Evolutionary conservation across 1,140 invertebrate genomes (phyloP).

Genomic region (Hyles vespertilio): DNA sequence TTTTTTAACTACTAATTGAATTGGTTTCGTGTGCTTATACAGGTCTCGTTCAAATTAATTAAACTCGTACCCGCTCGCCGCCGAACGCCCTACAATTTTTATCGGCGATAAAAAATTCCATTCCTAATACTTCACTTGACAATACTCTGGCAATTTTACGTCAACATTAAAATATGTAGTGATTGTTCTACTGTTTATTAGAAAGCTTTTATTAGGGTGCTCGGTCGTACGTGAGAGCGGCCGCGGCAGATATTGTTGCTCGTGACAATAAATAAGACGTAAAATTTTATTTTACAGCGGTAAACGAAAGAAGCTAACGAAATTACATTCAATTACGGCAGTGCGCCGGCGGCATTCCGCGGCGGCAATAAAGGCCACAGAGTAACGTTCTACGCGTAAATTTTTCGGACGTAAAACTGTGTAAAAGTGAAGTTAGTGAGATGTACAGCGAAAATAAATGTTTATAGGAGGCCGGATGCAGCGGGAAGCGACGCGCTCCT

Average conservation of each 20-base stretch:
- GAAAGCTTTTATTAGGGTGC: slow-evolving; percentile 37
- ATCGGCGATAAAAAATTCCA: slow-evolving; percentile 49
- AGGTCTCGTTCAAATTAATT: slow-evolving; percentile 55
- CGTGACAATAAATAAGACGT: slow-evolving; percentile 69
- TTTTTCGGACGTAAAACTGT: slow-evolving; percentile 74
- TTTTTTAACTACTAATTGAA: slow-evolving; percentile 55
- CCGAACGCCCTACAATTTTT: slow-evolving; percentile 42
- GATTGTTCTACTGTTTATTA: slow-evolving; percentile 35
- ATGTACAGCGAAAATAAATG: slow-evolving; percentile 69
- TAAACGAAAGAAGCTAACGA: slow-evolving; percentile 70
- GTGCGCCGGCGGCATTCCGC: slow-evolving; percentile 58
- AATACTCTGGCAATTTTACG: slow-evolving; percentile 1
- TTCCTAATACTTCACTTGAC: slow-evolving; percentile 28
- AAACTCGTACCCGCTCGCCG: slow-evolving; percentile 36
- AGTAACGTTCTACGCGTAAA: slow-evolving; percentile 65
- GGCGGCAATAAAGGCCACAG: slow-evolving; percentile 62
- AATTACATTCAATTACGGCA: slow-evolving; percentile 73
- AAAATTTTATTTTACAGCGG: slow-evolving; percentile 73
- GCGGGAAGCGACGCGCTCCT: slow-evolving; percentile 8
- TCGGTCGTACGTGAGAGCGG: slow-evolving; percentile 30
- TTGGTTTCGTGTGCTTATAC: slow-evolving; percentile 39
- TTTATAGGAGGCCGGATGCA: slow-evolving; percentile 52
- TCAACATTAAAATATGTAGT: slow-evolving; percentile 33
- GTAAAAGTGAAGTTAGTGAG: slow-evolving; percentile 72
- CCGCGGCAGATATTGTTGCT: slow-evolving; percentile 53